Evolutionary conservation across 2,113 vertebrate species (phyloP), one percentile per base, ranked within the genome.

Genomic region (Saccopteryx bilineata): DNA sequence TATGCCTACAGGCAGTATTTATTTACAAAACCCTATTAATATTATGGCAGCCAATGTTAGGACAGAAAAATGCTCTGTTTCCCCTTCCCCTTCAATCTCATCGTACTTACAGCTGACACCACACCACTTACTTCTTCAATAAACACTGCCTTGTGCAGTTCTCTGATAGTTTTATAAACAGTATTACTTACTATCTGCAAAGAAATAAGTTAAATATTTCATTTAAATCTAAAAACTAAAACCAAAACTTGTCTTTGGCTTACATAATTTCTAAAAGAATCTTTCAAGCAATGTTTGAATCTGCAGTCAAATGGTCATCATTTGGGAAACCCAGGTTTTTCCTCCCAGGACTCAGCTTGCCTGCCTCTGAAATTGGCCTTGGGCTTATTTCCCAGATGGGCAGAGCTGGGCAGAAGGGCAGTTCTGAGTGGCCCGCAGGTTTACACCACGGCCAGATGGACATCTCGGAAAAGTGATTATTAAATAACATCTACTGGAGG

Each of bases 161-260:
- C 50, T 79, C 68, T 75, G 52, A 54, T 88, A 78, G 17, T 65
- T 94, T 79, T 74, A 52, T 84, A 9, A 76, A 69, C 19, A 71
- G 26, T 71, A 52, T 17, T 50, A 31, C 31, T 91, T 92, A 17
- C 17, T 87, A 56, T 65, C 31, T 33, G 17, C 48, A 71, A 94
- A 91, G 39, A 96, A 94, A 72, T 78, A 94, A 60, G 17, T 18
- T 63, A 19, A 50, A 83, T 52, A 39, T 12, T 76, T 21, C n/a
- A 23, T 58, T 66, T 39, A 61, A 69, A 58, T 75, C 28, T 58
- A 83, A 65, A 85, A 85, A 15, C 63, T 28, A 15, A 23, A 19
- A 17, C 26, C 80, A 85, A n/a, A 9, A 7, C 9, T 12, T 93
- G 21, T 3, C 12, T 39, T 87, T 75, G 13, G 19, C 72, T 33